Base-by-base conservation (phyloP, 2,113 vertebrate genomes). In the Scophthalmus maximus region DNA sequence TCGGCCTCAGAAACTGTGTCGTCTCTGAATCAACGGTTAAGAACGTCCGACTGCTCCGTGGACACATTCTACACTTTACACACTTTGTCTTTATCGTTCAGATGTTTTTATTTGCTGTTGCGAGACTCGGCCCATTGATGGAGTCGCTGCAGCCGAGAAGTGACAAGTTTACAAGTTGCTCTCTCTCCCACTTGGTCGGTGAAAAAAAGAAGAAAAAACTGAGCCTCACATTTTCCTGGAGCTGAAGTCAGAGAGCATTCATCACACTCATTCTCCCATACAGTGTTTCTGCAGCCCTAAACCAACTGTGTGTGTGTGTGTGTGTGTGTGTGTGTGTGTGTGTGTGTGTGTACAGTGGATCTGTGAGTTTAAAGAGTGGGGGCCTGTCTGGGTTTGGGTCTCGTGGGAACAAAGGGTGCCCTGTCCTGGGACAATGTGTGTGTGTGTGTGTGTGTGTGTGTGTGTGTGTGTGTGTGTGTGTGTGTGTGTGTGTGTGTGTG, bases 371-470 rank as follows among this genome's bases (percentile, higher is more conserved):
- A 88, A 68, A 87, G 80, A 87, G 82, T 73, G 86, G 76, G 86
- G 90, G 84, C 67, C 69, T 84, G 81, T 92, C 89, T 92, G 91
- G 85, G 89, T 91, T 86, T 58, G 73, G 82, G 55, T 82, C 87
- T 86, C 70, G 61, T 91, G 90, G 87, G 86, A 93, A 93, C 93
- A 93, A 92, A 92, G 85, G 59, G 49, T 82, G 77, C 87, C 74
- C 85, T 38, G 57, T 87, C 73, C 81, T 61, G 73, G 74, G 85
- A 87, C 70, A 44, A 80, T 82, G 86, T 89, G 86, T 90, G 89
- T n/a, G n/a, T n/a, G n/a, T n/a, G n/a, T n/a, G n/a, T n/a, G n/a
- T n/a, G n/a, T n/a, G n/a, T n/a, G n/a, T n/a, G n/a, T n/a, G n/a
- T n/a, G n/a, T n/a, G n/a, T n/a, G n/a, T n/a, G n/a, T n/a, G n/a